A percentile compares a stretch with the other conserved stretches of the same genome.
Conservation (phyloP, 2,797 vertebrate genomes). For the Urocyon cinereoargenteus region DNA sequence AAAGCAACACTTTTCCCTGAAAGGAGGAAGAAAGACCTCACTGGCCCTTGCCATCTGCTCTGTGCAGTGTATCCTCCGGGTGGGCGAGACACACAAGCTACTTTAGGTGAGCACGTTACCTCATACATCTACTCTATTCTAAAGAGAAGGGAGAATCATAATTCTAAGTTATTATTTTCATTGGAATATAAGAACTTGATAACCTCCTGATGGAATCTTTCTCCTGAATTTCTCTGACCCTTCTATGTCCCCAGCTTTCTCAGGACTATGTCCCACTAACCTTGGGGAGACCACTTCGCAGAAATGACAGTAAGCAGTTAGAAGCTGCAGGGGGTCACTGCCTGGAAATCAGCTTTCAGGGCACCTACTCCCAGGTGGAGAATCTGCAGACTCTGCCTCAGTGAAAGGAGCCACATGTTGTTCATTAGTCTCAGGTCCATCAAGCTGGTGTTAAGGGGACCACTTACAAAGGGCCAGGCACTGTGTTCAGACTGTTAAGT, state of each 20-base stretch:
- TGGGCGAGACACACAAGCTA: fast-evolving
- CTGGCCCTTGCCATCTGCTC: neutral
- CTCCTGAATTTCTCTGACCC: neutral
- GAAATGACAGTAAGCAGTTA: neutral
- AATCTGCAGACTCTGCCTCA: neutral
- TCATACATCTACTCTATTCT: neutral
- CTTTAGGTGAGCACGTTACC: neutral
- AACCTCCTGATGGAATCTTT: neutral
- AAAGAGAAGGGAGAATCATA: neutral
- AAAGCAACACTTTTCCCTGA: neutral
- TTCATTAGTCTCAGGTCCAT: neutral
- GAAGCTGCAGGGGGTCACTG: neutral
- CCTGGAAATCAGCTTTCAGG: neutral
- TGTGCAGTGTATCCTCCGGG: fast-evolving
- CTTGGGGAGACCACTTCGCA: neutral
- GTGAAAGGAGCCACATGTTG: neutral
- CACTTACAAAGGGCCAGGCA: neutral
- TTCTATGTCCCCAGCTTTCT: neutral
- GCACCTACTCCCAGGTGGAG: neutral
- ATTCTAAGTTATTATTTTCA: neutral
- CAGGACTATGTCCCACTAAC: neutral
- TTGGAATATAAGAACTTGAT: neutral
- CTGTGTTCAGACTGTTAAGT: neutral
- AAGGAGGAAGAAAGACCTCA: neutral
- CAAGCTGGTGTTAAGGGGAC: neutral